phyloP scores from a whole-genome alignment of 1,140 invertebrate genomes.

The Drusus annulatus region DNA sequence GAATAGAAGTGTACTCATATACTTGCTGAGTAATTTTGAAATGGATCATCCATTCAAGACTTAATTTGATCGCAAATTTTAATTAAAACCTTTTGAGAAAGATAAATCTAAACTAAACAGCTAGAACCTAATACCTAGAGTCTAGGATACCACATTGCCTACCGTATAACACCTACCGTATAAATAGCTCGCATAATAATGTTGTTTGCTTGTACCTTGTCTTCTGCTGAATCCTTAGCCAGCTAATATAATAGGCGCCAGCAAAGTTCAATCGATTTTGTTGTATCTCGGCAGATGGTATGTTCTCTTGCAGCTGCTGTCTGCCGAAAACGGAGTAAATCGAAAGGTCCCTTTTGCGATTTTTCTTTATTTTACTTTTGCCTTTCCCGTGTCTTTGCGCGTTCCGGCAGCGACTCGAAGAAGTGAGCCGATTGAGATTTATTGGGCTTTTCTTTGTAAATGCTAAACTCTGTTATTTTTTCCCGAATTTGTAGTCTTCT shows the following conservation, averaged over 20 bases:
- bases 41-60: neutral
- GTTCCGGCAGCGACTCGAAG: too few relatives aligned
- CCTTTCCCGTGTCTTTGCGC: neutral
- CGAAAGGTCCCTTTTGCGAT: neutral
- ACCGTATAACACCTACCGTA: too few relatives aligned
- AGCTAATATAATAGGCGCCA: neutral
- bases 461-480: too few relatives aligned
- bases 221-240: neutral
- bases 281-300: too few relatives aligned
- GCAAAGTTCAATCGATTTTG: neutral
- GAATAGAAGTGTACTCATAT: neutral
- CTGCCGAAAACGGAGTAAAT: neutral
- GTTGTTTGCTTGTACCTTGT: neutral
- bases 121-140: neutral
- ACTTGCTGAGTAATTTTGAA: neutral
- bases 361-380: neutral
- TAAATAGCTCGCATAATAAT: too few relatives aligned
- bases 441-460: too few relatives aligned
- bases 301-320: neutral
- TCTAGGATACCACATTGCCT: too few relatives aligned
- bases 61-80: neutral
- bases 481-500: too few relatives aligned
- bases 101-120: neutral
- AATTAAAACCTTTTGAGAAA: conserved; percentile 5
- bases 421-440: too few relatives aligned